Evolutionary conservation across 2,797 vertebrate species (phyloP).

Genomic region (Sebastes nivosus): DNA sequence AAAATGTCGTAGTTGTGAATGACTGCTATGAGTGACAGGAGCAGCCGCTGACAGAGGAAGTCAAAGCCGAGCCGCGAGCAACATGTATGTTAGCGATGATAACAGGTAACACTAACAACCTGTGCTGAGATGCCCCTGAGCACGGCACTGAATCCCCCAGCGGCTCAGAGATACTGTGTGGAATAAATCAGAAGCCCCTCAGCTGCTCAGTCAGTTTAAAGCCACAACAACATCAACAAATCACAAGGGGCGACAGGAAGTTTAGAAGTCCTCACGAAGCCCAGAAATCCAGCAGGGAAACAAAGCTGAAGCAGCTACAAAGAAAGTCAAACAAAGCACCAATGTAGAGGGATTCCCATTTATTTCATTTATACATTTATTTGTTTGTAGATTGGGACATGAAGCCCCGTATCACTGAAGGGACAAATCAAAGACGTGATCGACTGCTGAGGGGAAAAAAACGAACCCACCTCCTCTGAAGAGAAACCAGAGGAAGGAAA

Average conservation of each 20-base stretch:
- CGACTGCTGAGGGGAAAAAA: not conserved
- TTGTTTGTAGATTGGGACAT: not conserved
- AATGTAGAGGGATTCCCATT: not conserved
- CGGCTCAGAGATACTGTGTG: not conserved
- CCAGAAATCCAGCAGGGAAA: slow-evolving; percentile 2
- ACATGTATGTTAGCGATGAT: not conserved
- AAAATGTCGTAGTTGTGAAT: not conserved
- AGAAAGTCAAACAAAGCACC: not conserved
- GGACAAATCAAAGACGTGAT: not conserved
- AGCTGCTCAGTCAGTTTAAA: not conserved
- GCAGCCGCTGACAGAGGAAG: not conserved
- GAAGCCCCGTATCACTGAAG: not conserved
- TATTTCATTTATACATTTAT: not conserved
- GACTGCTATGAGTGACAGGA: not conserved
- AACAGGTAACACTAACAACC: slow-evolving; percentile 10
- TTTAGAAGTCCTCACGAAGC: not conserved
- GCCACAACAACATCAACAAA: not conserved
- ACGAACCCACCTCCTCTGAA: not conserved
- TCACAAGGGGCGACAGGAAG: not conserved
- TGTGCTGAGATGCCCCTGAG: slow-evolving; percentile 39
- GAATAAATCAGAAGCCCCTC: slow-evolving; percentile 17
- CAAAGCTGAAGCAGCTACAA: not conserved
- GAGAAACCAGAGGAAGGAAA: not conserved
- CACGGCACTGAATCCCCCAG: not conserved
- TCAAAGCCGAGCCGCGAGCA: not conserved